These are phyloP conservation scores for Tetrapedia diversipes DNA, from an alignment of 2,888 invertebrate genomes.

Conservation along the genomic window DNA sequence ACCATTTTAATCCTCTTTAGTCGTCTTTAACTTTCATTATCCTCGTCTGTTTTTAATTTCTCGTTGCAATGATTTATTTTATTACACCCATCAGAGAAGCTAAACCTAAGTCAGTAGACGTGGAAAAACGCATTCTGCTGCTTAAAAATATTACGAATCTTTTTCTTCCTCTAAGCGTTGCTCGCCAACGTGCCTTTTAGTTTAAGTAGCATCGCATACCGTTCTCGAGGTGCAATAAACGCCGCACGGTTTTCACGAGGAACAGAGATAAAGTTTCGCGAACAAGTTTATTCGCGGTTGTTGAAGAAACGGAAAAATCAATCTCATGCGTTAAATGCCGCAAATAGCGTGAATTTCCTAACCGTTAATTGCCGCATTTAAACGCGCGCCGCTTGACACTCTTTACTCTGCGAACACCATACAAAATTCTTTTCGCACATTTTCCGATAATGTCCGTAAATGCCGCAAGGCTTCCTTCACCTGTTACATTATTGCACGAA, in stretches of 20 bases:
- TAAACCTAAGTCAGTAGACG: neutral
- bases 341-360: conserved; percentile 10
- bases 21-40: too few relatives aligned
- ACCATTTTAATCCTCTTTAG: too few relatives aligned
- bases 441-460: neutral
- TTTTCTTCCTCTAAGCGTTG: neutral
- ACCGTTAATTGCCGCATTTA: conserved; percentile 3
- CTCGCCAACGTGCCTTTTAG: neutral
- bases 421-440: neutral
- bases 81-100: neutral
- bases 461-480: too few relatives aligned
- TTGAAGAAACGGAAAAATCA: neutral
- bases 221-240: neutral
- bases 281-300: neutral
- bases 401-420: neutral
- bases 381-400: conserved; percentile 1
- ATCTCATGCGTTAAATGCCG: neutral
- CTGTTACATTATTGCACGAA: too few relatives aligned
- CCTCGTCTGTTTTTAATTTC: too few relatives aligned
- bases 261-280: neutral
- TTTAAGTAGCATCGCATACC: neutral
- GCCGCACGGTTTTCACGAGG: neutral
- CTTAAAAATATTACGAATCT: neutral
- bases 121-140: neutral
- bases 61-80: too few relatives aligned